phyloP scores from a whole-genome alignment of 1,140 invertebrate species.

The Nasonia longicornis region DNA sequence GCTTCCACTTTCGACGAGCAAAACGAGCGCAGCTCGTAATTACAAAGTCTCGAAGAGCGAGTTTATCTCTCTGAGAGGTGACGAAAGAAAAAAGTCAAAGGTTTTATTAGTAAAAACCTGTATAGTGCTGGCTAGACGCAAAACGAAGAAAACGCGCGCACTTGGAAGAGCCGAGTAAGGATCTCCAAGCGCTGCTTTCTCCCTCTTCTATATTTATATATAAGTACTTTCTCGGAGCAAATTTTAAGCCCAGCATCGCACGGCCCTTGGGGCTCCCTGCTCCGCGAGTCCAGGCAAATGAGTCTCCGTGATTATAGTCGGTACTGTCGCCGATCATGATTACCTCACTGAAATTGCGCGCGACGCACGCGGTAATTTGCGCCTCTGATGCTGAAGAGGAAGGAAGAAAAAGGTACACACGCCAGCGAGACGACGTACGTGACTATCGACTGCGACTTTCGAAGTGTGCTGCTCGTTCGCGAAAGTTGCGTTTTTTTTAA shows the following conservation, averaged over 20 bases:
- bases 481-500: conserved; percentile 2
- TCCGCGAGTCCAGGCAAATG: conserved; percentile 23
- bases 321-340: conserved; percentile 27
- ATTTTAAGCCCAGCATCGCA: not conserved
- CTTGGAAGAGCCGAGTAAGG: not conserved
- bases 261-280: not conserved
- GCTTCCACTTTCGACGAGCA: conserved; percentile 1
- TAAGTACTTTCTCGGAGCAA: not conserved
- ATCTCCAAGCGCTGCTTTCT: not conserved
- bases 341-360: conserved; percentile 31
- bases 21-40: conserved; percentile 3
- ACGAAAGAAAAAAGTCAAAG: conserved; percentile 20
- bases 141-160: not conserved
- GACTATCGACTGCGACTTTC: not conserved
- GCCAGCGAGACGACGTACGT: not conserved
- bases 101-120: not conserved
- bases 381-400: not conserved
- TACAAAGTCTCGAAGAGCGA: conserved; percentile 29
- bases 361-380: conserved; percentile 22
- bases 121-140: not conserved
- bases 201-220: not conserved
- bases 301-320: conserved; percentile 31
- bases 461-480: not conserved
- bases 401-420: not conserved
- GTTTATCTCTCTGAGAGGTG: conserved; percentile 16